These are phyloP conservation scores for Ormyrus thymus DNA, from an alignment of 2,888 invertebrate species.

Conservation along the genomic window DNA sequence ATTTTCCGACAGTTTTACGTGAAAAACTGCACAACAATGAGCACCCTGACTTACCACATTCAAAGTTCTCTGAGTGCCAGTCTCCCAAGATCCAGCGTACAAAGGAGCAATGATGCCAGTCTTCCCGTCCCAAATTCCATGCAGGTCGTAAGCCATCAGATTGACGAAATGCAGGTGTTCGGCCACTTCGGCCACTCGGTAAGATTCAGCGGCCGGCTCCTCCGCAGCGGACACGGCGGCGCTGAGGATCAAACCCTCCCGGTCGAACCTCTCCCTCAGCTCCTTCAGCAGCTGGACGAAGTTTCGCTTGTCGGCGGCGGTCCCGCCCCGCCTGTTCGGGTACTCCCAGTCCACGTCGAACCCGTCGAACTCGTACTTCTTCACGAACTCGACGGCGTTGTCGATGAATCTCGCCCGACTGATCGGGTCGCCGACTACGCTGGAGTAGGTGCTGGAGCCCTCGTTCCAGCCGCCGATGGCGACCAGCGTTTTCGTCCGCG, in stretches of 20 bases:
- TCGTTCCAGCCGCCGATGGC: constrained; percentile 85
- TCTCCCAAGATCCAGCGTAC: constrained; percentile 68
- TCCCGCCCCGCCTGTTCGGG: constrained; percentile 78
- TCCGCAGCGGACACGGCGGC: constrained; percentile 77
- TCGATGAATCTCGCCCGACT: constrained; percentile 77
- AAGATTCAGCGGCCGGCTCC: constrained; percentile 76
- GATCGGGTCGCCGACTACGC: constrained; percentile 76
- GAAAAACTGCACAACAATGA: too few relatives aligned
- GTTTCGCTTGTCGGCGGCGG: constrained; percentile 74
- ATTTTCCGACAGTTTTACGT: too few relatives aligned
- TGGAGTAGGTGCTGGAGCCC: constrained; percentile 79
- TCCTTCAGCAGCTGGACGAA: constrained; percentile 78
- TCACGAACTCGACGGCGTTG: constrained; percentile 77
- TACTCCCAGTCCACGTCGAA: constrained; percentile 86
- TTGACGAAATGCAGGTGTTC: constrained; percentile 82
- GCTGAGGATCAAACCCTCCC: constrained; percentile 70
- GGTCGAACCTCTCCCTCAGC: constrained; percentile 77
- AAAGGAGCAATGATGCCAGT: constrained; percentile 84
- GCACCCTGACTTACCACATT: constrained; percentile 72
- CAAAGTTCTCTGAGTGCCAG: constrained; percentile 62
- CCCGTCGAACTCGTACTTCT: constrained; percentile 81
- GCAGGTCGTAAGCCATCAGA: constrained; percentile 85
- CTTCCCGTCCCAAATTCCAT: constrained; percentile 76
- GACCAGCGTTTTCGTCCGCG: constrained; percentile 78
- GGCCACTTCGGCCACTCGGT: constrained; percentile 78